A percentile compares a stretch with the other conserved stretches of the same genome.
Conservation (phyloP, 2,888 invertebrate species). For the Cantharis rustica region DNA sequence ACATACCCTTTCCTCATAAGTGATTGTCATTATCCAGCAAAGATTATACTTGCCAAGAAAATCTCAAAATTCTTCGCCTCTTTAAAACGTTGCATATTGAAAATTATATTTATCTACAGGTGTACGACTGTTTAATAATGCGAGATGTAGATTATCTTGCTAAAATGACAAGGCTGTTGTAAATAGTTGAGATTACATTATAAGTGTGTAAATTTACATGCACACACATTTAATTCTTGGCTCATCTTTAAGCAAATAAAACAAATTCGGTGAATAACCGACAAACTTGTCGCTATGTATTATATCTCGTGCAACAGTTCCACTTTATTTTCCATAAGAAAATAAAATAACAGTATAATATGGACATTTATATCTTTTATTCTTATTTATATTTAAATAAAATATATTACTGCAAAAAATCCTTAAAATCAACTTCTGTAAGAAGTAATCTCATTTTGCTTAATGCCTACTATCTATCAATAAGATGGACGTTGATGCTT, state of each 20-base stretch:
- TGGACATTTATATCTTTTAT: neutral
- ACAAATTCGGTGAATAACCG: conserved; percentile 12
- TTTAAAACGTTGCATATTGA: neutral
- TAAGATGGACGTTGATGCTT: neutral
- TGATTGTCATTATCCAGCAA: neutral
- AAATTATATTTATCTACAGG: conserved; percentile 13
- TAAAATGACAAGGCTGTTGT: conserved; percentile 11
- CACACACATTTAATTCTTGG: conserved; percentile 4
- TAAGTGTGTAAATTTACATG: conserved; percentile 7
- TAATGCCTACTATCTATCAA: neutral
- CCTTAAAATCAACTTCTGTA: neutral
- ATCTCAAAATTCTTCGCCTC: neutral
- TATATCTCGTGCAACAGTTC: neutral
- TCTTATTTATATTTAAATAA: neutral
- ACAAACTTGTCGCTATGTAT: conserved; percentile 2
- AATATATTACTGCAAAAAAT: neutral
- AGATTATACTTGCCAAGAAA: neutral
- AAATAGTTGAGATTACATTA: conserved; percentile 3
- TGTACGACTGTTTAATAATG: neutral
- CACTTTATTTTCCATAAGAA: neutral
- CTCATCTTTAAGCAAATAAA: conserved; percentile 6
- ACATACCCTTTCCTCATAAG: neutral
- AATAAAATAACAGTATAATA: neutral
- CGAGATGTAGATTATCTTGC: conserved; percentile 16
- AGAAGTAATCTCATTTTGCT: neutral